Base-by-base conservation (phyloP, 2,113 vertebrate genomes). In the Clupea harengus region DNA sequence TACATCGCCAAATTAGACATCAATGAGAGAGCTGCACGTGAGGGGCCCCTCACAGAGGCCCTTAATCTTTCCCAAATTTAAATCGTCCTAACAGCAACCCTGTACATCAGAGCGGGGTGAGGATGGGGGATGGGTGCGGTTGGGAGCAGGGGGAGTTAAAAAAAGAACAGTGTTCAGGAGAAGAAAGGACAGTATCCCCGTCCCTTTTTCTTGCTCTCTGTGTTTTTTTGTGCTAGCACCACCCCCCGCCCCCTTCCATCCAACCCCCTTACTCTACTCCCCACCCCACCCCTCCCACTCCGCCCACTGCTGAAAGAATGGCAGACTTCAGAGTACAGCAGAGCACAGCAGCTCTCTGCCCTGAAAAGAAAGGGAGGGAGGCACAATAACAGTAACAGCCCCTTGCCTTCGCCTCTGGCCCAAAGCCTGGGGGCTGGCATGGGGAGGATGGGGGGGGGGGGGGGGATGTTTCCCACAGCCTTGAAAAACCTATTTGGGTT, bases 1-100 rank as follows among this genome's bases (percentile, higher is more conserved):
- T 80, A 86, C 60, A 89, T 89, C 80, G 60, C 86, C 87, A 84
- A 85, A 89, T 89, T 88, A 89, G 80, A 89, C 80, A 81, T 89
- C 88, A 88, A 49, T 84, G 89, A 85, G 82, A 7, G 11, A 47
- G 39, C 84, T 81, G 57, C 82, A 83, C n/a, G 9, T 32, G 39
- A 78, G 22, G 11, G 9, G 11, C 85, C 9, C 78, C 8, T 0
- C 8, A 9, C 52, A 20, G 28, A 8, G 32, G 72, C 83, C 57
- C 52, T 82, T 88, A 80, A 85, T 85, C 83, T 84, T 57, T 13
- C 87, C 25, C 6, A 72, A 50, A 57, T 64, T 60, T 78, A 83
- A 88, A 83, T 85, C 17, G 82, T 81, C 84, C 81, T 85, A 60
- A 85, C 82, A 87, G 50, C 44, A 50, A 52, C 75, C 67, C 45